These are phyloP conservation scores for Uria lomvia DNA, from an alignment of 2,113 vertebrate species.

Conservation along the genomic window DNA sequence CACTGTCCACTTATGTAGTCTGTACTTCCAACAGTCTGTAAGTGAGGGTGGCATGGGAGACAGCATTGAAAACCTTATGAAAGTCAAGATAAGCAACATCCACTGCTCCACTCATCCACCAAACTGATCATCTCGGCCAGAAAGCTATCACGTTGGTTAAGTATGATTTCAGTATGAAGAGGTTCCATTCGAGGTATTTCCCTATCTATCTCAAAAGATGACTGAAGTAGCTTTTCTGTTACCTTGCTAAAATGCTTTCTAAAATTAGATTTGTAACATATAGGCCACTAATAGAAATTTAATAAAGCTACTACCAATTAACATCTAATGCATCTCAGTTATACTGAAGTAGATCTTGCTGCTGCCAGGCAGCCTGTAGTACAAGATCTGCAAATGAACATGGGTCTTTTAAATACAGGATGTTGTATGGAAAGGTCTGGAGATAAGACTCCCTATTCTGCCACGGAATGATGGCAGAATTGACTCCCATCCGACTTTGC, in stretches of 20 bases:
- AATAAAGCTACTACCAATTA: background rate
- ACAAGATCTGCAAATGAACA: background rate
- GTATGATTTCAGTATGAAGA: background rate
- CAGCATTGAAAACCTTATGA: background rate
- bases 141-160: background rate
- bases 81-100: background rate
- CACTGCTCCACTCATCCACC: background rate
- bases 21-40: background rate
- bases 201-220: background rate
- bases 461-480: background rate
- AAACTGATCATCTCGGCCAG: background rate
- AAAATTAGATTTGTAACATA: background rate
- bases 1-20: background rate
- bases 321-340: background rate
- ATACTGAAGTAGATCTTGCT: background rate
- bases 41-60: background rate
- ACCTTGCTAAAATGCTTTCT: background rate
- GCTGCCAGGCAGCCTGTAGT: background rate
- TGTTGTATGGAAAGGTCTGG: background rate
- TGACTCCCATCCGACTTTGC: fast-evolving
- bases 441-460: background rate
- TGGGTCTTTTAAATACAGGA: background rate
- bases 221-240: background rate
- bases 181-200: background rate
- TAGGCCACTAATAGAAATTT: background rate